Conservation (phyloP, 2,888 invertebrate species). For the Arrhopalites spinosus region DNA sequence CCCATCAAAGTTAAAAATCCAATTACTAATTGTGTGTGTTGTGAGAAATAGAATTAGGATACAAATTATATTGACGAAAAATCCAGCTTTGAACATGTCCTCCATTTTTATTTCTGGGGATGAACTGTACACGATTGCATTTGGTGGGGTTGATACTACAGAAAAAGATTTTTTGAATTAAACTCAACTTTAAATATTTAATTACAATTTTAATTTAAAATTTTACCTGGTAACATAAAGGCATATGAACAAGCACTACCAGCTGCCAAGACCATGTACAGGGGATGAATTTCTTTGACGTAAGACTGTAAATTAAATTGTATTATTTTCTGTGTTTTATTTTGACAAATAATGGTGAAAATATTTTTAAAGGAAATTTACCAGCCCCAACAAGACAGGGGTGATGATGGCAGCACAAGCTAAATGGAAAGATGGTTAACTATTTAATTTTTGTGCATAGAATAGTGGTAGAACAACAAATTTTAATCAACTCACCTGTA, state of each 20-base stretch:
- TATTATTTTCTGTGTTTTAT: neutral
- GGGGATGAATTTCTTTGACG: conserved; percentile 76
- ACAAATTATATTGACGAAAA: conserved; percentile 50
- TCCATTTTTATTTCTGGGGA: conserved; percentile 45
- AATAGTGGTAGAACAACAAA: conserved; percentile 5
- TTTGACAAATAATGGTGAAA: neutral
- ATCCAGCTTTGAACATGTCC: conserved; percentile 53
- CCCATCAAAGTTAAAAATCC: conserved; percentile 48
- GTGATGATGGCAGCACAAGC: conserved; percentile 53
- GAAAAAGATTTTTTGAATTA: neutral
- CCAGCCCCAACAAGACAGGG: conserved; percentile 53
- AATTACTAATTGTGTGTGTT: conserved; percentile 49
- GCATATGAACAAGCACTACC: conserved; percentile 88
- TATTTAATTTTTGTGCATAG: neutral
- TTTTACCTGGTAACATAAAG: conserved; percentile 76
- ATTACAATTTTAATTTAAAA: neutral
- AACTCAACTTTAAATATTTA: neutral
- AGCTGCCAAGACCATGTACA: conserved; percentile 88
- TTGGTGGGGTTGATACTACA: conserved; percentile 89
- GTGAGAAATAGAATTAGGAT: conserved; percentile 46
- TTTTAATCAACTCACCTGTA: conserved; percentile 61
- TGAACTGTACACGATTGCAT: conserved; percentile 70
- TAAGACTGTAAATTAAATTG: conserved; percentile 65
- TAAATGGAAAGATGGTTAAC: neutral
- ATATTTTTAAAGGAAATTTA: conserved; percentile 22